Conservation (phyloP, 2,113 vertebrate genomes). For the Crotalus horridus region DNA sequence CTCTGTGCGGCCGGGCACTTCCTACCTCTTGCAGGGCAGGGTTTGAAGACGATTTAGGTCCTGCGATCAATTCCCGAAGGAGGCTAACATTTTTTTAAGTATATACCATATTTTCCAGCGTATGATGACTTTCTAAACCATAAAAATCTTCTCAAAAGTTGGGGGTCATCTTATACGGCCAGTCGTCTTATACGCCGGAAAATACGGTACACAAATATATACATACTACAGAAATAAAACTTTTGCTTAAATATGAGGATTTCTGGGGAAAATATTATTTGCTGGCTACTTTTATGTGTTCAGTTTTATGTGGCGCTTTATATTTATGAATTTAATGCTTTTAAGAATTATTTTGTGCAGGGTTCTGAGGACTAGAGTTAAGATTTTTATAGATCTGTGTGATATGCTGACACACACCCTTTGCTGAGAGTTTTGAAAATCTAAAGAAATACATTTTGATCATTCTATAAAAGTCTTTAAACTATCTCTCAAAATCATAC, state of each 20-base stretch:
- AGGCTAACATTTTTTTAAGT: background rate
- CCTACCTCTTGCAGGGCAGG: background rate
- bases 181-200: too few relatives aligned
- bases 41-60: background rate
- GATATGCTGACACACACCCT: background rate
- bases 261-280: background rate
- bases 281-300: background rate
- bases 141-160: too few relatives aligned
- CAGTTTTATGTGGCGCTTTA: background rate
- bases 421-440: background rate
- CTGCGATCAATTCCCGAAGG: background rate
- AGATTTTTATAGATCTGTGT: background rate
- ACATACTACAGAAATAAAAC: background rate
- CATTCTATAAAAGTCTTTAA: background rate
- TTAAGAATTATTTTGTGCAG: background rate
- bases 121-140: too few relatives aligned
- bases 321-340: background rate
- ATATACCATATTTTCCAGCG: background rate
- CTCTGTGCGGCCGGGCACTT: background rate
- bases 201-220: background rate
- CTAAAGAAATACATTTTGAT: background rate
- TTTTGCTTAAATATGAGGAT: background rate
- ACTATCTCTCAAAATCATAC: background rate
- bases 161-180: too few relatives aligned
- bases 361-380: background rate